These are phyloP conservation scores for Malacosoma neustria DNA, from an alignment of 2,888 invertebrate species.

Conservation along the genomic window DNA sequence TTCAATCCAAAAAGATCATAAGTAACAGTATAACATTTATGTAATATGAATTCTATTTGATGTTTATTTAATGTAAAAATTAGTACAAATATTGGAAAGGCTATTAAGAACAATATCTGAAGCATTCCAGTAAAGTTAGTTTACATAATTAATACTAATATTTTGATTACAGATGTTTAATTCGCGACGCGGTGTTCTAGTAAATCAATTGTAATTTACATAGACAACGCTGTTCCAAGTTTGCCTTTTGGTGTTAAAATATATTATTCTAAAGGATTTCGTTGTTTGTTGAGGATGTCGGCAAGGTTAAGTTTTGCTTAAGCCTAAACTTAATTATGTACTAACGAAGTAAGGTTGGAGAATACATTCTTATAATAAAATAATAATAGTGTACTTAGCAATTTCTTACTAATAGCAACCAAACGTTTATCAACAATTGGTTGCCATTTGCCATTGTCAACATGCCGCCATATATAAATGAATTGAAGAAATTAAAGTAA, in stretches of 20 bases:
- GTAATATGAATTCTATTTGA: conserved; percentile 1
- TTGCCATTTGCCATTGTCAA: too few relatives aligned
- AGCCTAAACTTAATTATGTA: too few relatives aligned
- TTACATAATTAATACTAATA: conserved; percentile 20
- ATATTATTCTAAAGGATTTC: neutral
- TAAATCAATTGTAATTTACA: conserved; percentile 3
- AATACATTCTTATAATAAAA: too few relatives aligned
- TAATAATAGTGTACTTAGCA: too few relatives aligned
- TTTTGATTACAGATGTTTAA: conserved; percentile 14
- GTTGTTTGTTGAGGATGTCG: neutral
- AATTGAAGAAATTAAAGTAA: too few relatives aligned
- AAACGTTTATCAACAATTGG: too few relatives aligned
- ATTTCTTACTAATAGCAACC: too few relatives aligned
- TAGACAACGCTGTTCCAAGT: conserved; percentile 6
- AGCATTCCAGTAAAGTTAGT: conserved; percentile 11
- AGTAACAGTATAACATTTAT: neutral
- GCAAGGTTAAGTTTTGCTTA: too few relatives aligned
- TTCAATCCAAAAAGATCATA: neutral
- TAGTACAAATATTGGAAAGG: neutral
- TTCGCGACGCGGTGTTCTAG: neutral
- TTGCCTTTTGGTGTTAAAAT: neutral
- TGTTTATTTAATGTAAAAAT: too few relatives aligned
- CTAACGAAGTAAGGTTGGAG: too few relatives aligned
- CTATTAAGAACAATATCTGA: neutral
- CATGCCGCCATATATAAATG: too few relatives aligned